A percentile compares a stretch with the other conserved stretches of the same genome.
These are phyloP conservation scores for Pycnomerus fuliginosus DNA, from an alignment of 2,888 invertebrate genomes.

Conservation along the genomic window DNA sequence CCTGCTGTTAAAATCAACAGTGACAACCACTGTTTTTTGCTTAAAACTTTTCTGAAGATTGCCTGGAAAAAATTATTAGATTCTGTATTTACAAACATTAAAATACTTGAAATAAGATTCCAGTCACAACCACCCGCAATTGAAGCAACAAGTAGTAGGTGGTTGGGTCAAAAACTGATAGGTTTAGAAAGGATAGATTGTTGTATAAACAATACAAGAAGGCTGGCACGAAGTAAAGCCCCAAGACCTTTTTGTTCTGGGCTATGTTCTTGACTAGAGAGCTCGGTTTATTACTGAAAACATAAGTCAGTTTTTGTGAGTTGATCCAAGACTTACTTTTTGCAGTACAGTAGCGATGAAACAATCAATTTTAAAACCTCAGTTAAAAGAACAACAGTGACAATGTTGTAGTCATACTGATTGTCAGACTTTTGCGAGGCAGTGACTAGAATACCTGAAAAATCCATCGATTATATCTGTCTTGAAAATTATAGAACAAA, in stretches of 20 bases:
- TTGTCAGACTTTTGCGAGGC: constrained; percentile 82
- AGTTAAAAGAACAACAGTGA: constrained; percentile 83
- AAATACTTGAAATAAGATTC: constrained; percentile 84
- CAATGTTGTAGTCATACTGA: constrained; percentile 83
- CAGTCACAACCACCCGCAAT: constrained; percentile 89
- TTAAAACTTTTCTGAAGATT: constrained; percentile 80
- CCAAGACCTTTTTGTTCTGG: constrained; percentile 65
- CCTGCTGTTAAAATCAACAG: constrained; percentile 82
- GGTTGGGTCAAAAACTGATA: constrained; percentile 90
- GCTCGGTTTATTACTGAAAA: constrained; percentile 62
- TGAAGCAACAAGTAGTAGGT: constrained; percentile 90
- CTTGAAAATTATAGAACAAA: constrained; percentile 44
- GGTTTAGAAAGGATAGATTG: constrained; percentile 87
- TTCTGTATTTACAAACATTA: constrained; percentile 1
- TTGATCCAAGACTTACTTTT: constrained; percentile 67
- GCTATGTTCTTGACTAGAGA: constrained; percentile 59
- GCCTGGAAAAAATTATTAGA: constrained; percentile 66
- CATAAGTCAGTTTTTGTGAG: constrained; percentile 41
- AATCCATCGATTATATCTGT: constrained; percentile 6
- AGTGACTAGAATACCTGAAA: constrained; percentile 85
- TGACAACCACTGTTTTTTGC: constrained; percentile 84
- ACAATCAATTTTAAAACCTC: constrained; percentile 81
- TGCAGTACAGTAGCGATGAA: constrained; percentile 70
- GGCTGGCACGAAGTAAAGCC: constrained; percentile 87
- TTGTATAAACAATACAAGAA: constrained; percentile 92